Evolutionary conservation across 1,140 invertebrate species (phyloP), one percentile per base, ranked within the genome.

Genomic region (Zaprionus ornatus): DNA sequence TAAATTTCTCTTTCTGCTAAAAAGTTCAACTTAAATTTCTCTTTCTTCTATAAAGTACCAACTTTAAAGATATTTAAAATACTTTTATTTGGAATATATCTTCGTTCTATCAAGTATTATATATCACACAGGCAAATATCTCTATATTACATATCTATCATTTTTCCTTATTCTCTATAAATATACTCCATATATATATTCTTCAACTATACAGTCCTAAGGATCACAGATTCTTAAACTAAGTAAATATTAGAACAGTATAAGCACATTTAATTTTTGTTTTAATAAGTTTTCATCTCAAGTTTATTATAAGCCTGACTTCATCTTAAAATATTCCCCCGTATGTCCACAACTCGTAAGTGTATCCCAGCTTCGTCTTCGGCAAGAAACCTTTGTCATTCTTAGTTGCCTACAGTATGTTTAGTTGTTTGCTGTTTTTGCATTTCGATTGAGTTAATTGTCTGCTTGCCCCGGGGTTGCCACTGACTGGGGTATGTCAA

Each of bases 401-500:
- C n/a, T 61, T 37, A 13, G 13, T 50, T 27, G 15, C 42, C 27
- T 63, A 70, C 42, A 59, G 19, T 59, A 7, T 55, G 48, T 61
- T 78, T 65, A 27, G 66, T 48, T 63, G 60, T 60, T 45, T 52
- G 59, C 54, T 48, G 54, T 54, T 82, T 86, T 83, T 70, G 84
- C 84, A 87, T 87, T 88, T 73, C 77, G 77, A 88, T 87, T 79
- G 85, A 90, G 69, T 90, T 90, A 90, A 90, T 90, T 90, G 85
- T 79, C 88, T 90, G 66, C 69, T 45, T 45, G 76, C 75, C 79
- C 72, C 19, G 45, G 72, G 66, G 63, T 68, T 75, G 73, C 69
- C 68, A 84, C 84, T 84, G 84, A 87, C 83, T 87, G 83, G 84
- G 83, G 75, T 84, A 90, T 81, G 86, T 90, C 85, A 90, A 90